These are phyloP conservation scores for Lasiurus borealis DNA, from an alignment of 2,113 vertebrate genomes.

Conservation along the genomic window DNA sequence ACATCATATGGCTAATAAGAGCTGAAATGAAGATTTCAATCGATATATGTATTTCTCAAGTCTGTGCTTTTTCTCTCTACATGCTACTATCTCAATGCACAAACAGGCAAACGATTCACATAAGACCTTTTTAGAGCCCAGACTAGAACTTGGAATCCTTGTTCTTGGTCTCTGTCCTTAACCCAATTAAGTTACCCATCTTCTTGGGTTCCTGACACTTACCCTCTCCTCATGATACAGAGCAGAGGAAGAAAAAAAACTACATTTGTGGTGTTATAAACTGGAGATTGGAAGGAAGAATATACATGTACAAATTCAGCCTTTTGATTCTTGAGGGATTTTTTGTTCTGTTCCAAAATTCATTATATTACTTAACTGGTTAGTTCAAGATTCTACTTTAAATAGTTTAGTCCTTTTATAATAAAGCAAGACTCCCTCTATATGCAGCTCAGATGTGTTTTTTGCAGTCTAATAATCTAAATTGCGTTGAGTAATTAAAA, in stretches of 20 bases:
- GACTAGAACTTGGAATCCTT: background rate
- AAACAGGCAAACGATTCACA: background rate
- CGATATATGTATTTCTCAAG: background rate
- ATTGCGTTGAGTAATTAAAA: slow-evolving; percentile 39
- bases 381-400: slow-evolving; percentile 11
- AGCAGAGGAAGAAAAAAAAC: background rate
- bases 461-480: slow-evolving; percentile 31
- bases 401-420: background rate
- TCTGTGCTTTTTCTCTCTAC: background rate
- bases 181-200: background rate
- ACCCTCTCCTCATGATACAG: background rate
- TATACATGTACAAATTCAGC: background rate
- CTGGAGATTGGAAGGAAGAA: background rate
- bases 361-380: background rate
- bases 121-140: background rate
- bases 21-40: background rate
- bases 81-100: background rate
- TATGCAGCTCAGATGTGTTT: background rate
- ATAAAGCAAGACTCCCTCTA: background rate
- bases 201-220: background rate
- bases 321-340: background rate
- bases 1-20: background rate
- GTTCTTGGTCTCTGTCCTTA: background rate
- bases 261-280: background rate
- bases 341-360: background rate